A percentile compares a stretch with the other conserved stretches of the same genome.
Evolutionary conservation across 2,888 invertebrate genomes (phyloP).

Genomic region (Apodemia zela): DNA sequence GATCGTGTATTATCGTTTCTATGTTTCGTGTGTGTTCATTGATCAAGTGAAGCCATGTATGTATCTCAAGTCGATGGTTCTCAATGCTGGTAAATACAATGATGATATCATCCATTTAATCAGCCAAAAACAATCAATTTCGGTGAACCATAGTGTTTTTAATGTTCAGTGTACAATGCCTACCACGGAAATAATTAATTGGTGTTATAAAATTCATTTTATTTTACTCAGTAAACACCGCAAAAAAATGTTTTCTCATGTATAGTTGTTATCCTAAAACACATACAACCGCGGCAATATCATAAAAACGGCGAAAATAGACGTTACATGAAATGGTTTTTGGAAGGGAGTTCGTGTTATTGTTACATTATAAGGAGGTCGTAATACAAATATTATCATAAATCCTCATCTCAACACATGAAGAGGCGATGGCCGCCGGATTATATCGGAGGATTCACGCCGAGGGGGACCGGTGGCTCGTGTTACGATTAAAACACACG

Average conservation of each 20-base stretch:
- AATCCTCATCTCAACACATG: slow-evolving; percentile 6
- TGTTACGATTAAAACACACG: background rate
- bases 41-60: too few species aligned
- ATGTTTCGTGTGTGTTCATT: too few species aligned
- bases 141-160: too few species aligned
- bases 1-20: too few species aligned
- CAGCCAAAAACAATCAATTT: too few species aligned
- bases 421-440: background rate
- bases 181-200: background rate
- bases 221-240: background rate
- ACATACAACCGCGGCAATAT: background rate
- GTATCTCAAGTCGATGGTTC: too few species aligned
- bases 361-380: slow-evolving; percentile 15
- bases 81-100: too few species aligned
- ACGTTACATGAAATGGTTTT: background rate
- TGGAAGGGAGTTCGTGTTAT: background rate
- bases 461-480: background rate
- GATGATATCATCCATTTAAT: too few species aligned
- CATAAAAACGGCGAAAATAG: background rate
- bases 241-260: background rate
- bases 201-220: background rate
- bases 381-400: slow-evolving; percentile 15
- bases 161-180: too few species aligned
- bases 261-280: background rate
- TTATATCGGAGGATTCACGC: background rate